These are phyloP conservation scores for Eumaeus atala DNA, from an alignment of 1,140 invertebrate species.

Conservation along the genomic window DNA sequence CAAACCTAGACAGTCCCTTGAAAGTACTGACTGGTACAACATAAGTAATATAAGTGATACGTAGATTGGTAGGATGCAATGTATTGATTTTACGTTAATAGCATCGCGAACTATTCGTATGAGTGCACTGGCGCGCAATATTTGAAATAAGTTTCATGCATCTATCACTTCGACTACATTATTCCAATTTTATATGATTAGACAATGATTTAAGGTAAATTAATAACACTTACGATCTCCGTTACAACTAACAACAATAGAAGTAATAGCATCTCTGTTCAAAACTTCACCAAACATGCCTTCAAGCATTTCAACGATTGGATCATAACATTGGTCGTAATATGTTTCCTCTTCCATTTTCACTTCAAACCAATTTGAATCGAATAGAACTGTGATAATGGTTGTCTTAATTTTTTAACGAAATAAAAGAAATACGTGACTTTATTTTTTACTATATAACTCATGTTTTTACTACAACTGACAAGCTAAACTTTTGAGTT, in stretches of 20 bases:
- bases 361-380: background rate
- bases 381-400: background rate
- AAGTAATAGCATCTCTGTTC: constrained; percentile 38
- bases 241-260: constrained; percentile 44
- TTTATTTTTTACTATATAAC: background rate
- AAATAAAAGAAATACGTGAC: constrained; percentile 1
- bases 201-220: background rate
- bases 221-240: constrained; percentile 50
- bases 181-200: background rate
- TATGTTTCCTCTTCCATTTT: constrained; percentile 25
- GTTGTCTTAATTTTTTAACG: background rate
- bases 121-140: constrained; percentile 6
- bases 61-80: background rate
- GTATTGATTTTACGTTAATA: constrained; percentile 3
- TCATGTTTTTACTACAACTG: constrained; percentile 5
- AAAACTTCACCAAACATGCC: constrained; percentile 47
- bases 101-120: background rate
- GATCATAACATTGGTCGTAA: constrained; percentile 27
- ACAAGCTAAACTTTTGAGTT: too few species aligned
- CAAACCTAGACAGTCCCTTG: too few species aligned
- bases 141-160: constrained; percentile 9
- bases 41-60: too few species aligned
- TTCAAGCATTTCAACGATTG: constrained; percentile 39
- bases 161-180: constrained; percentile 4
- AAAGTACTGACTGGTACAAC: too few species aligned